Conservation (phyloP, 2,797 vertebrate genomes). For the Phoebastria nigripes region DNA sequence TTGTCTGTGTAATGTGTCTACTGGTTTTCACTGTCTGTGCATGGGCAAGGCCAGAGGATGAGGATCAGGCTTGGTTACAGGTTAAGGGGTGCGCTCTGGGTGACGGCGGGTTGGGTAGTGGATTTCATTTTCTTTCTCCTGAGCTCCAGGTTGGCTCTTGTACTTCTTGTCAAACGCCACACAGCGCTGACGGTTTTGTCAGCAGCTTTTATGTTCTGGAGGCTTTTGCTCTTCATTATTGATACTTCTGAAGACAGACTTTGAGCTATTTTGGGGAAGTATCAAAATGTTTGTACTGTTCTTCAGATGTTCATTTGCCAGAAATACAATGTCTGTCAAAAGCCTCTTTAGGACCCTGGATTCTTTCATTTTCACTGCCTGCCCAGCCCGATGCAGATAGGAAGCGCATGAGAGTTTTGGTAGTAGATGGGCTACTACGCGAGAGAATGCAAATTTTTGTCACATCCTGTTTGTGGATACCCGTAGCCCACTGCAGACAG, state of each 20-base stretch:
- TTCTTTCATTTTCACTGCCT: neutral
- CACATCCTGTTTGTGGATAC: neutral
- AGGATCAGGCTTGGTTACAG: neutral
- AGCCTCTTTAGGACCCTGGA: neutral
- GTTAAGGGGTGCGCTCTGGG: neutral
- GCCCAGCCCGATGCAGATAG: neutral
- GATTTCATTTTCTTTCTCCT: neutral
- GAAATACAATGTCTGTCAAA: neutral
- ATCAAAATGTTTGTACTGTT: constrained; percentile 32
- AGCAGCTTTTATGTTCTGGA: constrained; percentile 19
- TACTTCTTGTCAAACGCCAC: neutral
- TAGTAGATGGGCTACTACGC: neutral
- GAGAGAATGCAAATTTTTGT: neutral
- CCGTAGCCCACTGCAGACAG: neutral
- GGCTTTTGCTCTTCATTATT: constrained; percentile 1
- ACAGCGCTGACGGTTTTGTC: neutral
- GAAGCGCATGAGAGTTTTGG: neutral
- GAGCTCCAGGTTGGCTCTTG: neutral
- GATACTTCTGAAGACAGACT: constrained; percentile 15
- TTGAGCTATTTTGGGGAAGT: constrained; percentile 10
- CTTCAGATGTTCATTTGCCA: constrained; percentile 18
- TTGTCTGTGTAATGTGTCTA: neutral
- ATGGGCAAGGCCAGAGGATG: neutral
- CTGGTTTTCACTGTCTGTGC: neutral
- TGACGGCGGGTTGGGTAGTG: neutral